A percentile compares a stretch with the other conserved stretches of the same genome.
These are phyloP conservation scores for Malurus splendens DNA, from an alignment of 2,797 vertebrate species.

Conservation along the genomic window DNA sequence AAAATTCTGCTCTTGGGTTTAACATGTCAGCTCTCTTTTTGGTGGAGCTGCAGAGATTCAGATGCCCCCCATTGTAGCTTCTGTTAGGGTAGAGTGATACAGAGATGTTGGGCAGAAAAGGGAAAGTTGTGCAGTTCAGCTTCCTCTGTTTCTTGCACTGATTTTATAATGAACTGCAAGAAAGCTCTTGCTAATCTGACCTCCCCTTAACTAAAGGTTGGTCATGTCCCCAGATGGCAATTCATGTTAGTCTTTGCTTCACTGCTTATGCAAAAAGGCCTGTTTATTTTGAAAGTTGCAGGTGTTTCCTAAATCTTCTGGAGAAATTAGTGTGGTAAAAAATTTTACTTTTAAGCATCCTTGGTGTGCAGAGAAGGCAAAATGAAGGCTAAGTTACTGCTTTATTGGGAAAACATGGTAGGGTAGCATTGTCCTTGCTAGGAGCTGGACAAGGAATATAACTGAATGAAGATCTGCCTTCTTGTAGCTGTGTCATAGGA, in stretches of 20 bases:
- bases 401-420: background rate
- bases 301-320: background rate
- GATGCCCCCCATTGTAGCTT: background rate
- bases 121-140: background rate
- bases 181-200: constrained; percentile 12
- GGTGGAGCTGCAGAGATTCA: background rate
- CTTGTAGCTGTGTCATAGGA: background rate
- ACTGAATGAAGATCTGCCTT: background rate
- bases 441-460: background rate
- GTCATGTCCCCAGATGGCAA: constrained; percentile 11
- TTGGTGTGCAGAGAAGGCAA: background rate
- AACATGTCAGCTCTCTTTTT: background rate
- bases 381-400: background rate
- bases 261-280: constrained; percentile 7
- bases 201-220: constrained; percentile 31
- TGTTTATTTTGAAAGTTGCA: constrained; percentile 7
- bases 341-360: constrained; percentile 6
- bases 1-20: constrained; percentile 12
- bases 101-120: background rate
- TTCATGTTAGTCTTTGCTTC: constrained; percentile 26
- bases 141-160: constrained; percentile 1
- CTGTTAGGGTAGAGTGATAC: background rate
- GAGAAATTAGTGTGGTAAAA: background rate
- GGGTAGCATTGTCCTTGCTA: background rate
- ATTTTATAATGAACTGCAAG: constrained; percentile 37